phyloP scores from a whole-genome alignment of 35 echinoderm and acorn worm genomes.

The Nesometra sesokonis region DNA sequence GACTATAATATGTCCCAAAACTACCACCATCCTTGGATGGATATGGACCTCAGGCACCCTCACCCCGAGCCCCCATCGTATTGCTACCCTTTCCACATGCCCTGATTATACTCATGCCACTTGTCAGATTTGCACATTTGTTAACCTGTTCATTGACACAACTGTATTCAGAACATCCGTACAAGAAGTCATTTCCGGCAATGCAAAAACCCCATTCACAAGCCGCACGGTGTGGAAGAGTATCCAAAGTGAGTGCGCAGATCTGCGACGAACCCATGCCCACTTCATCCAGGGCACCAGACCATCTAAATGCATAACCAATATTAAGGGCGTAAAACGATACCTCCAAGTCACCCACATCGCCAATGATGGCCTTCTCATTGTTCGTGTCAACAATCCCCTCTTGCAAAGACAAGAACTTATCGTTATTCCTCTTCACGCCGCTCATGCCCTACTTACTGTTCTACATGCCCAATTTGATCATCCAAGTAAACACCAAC shows the following conservation, averaged over 20 bases:
- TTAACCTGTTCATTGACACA: slow-evolving; percentile 1
- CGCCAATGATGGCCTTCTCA: slow-evolving; percentile 33
- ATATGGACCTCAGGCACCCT: slow-evolving; percentile 8
- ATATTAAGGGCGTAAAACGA: background rate
- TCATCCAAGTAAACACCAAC: slow-evolving; percentile 38
- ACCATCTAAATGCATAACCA: background rate
- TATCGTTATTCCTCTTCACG: slow-evolving; percentile 20
- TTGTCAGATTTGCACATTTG: slow-evolving; percentile 41
- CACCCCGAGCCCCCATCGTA: background rate
- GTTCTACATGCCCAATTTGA: slow-evolving; percentile 17
- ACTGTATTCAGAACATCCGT: slow-evolving; percentile 4
- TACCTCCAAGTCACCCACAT: background rate
- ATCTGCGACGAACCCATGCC: background rate
- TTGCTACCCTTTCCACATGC: slow-evolving; percentile 24
- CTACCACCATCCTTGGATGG: slow-evolving; percentile 44
- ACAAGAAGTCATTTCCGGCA: background rate
- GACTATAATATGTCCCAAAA: slow-evolving; percentile 25
- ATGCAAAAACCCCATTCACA: background rate
- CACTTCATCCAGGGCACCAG: background rate
- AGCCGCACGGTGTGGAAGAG: no score
- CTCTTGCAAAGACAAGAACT: slow-evolving; percentile 9
- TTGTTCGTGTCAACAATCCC: slow-evolving; percentile 11
- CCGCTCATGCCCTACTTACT: slow-evolving; percentile 4
- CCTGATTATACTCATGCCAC: slow-evolving; percentile 29
- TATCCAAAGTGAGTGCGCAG: background rate